A percentile compares a stretch with the other conserved stretches of the same genome.
These are phyloP conservation scores for Galeopsomyia nigrocyanea DNA, from an alignment of 2,888 invertebrate genomes.

Conservation along the genomic window DNA sequence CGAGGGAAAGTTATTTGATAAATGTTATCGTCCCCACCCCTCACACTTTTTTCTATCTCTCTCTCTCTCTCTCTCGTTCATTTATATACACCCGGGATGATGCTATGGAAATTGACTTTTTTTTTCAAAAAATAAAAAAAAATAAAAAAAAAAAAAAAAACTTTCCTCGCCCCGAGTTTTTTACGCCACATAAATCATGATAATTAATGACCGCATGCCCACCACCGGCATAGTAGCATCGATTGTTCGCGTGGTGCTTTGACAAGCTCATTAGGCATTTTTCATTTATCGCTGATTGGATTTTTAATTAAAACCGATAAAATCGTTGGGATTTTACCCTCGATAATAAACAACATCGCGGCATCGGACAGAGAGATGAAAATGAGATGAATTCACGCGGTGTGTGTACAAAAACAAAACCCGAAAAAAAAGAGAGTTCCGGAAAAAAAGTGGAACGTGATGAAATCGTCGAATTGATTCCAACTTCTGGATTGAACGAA, in stretches of 20 bases:
- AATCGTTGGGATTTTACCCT: background rate
- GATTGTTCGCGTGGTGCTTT: background rate
- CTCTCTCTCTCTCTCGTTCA: conserved; percentile 1
- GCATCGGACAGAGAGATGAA: background rate
- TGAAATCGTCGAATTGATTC: background rate
- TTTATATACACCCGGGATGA: background rate
- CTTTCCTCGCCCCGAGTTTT: background rate
- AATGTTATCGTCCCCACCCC: background rate
- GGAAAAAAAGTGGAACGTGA: background rate
- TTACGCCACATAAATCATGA: conserved; percentile 16
- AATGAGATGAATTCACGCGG: conserved; percentile 2
- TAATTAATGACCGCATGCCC: conserved; percentile 6
- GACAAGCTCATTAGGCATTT: no score
- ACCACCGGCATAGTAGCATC: background rate
- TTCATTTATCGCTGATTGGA: no score
- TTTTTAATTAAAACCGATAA: background rate
- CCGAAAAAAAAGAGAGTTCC: no score
- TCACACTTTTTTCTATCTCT: no score
- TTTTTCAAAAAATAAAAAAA: conserved; percentile 11
- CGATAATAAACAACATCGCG: background rate
- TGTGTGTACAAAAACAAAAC: no score
- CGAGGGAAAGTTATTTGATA: conserved; percentile 9
- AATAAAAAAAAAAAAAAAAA: no score
- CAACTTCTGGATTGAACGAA: no score
- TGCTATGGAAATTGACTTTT: conserved; percentile 26